phyloP scores from a whole-genome alignment of 2,888 invertebrate species.

The Acanthoscelides obtectus region DNA sequence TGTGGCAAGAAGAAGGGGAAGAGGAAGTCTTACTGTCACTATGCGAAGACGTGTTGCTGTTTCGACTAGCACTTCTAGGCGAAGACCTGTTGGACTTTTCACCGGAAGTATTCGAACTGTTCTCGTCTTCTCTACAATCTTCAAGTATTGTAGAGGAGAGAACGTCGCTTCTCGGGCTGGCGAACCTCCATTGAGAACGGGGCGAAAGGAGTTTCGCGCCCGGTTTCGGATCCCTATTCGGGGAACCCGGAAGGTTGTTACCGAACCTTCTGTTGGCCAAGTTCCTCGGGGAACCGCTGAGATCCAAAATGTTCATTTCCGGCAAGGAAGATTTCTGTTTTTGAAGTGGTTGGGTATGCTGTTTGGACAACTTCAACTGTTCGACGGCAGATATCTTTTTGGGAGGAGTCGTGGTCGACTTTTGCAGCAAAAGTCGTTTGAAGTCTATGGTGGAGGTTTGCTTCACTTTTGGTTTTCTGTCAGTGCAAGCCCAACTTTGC shows the following conservation, averaged over 20 bases:
- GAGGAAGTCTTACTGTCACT: constrained; percentile 3
- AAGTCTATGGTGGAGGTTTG: constrained; percentile 81
- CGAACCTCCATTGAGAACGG: constrained; percentile 67
- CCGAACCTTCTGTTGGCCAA: constrained; percentile 58
- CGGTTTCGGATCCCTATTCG: constrained; percentile 42
- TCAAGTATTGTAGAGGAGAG: constrained; percentile 83
- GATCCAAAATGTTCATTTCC: constrained; percentile 61
- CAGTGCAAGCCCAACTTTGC: constrained; percentile 56
- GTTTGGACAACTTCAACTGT: constrained; percentile 65
- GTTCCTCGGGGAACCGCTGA: constrained; percentile 68
- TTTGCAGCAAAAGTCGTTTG: constrained; percentile 75
- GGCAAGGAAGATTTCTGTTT: constrained; percentile 12
- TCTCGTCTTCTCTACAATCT: constrained; percentile 75
- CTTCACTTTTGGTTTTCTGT: constrained; percentile 52
- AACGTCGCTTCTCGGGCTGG: constrained; percentile 74
- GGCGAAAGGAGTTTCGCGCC: constrained; percentile 62
- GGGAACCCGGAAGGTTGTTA: constrained; percentile 52
- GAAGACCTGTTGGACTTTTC: constrained; percentile 34
- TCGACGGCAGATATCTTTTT: constrained; percentile 74
- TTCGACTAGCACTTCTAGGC: constrained; percentile 40
- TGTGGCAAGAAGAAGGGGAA: constrained; percentile 11
- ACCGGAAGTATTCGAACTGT: constrained; percentile 56
- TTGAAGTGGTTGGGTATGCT: constrained; percentile 44
- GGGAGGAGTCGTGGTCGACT: constrained; percentile 56
- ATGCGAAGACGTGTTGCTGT: constrained; percentile 22